A percentile compares a stretch with the other conserved stretches of the same genome.
These are phyloP conservation scores for Mallateleia sp. DNA, from an alignment of 2,888 invertebrate genomes.

Conservation along the genomic window DNA sequence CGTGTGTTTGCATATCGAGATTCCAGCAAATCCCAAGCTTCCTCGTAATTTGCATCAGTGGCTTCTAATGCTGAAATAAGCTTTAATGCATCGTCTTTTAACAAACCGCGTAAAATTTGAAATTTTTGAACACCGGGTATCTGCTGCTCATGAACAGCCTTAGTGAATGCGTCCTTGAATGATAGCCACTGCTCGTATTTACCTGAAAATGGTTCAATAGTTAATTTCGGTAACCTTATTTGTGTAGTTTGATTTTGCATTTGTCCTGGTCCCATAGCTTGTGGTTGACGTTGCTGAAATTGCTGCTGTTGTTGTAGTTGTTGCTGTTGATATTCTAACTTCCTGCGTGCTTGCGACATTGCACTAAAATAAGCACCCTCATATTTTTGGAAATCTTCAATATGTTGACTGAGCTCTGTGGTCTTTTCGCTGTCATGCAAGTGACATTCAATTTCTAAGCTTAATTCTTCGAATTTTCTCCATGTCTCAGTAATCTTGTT, in stretches of 20 bases:
- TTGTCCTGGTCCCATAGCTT: background rate
- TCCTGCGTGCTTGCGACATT: too few species aligned
- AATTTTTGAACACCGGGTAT: conserved; percentile 47
- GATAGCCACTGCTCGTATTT: conserved; percentile 53
- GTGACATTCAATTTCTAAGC: too few species aligned
- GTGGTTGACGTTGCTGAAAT: too few species aligned
- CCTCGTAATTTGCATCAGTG: background rate
- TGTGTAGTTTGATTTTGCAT: background rate
- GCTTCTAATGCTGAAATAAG: background rate
- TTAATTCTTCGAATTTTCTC: too few species aligned
- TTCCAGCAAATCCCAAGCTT: background rate
- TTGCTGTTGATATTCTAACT: too few species aligned
- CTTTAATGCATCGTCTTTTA: conserved; percentile 24
- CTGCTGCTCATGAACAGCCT: conserved; percentile 18
- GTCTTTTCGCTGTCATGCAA: too few species aligned
- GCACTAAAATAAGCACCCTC: too few species aligned
- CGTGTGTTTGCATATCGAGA: background rate
- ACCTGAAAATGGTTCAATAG: conserved; percentile 57
- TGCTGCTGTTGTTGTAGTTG: too few species aligned
- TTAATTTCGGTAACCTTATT: conserved; percentile 19
- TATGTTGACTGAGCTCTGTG: too few species aligned
- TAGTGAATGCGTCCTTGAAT: conserved; percentile 46
- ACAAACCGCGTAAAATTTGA: conserved; percentile 26
- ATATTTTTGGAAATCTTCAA: too few species aligned
- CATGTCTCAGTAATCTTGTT: too few species aligned